Base-by-base conservation (phyloP, 2,113 vertebrate species). In the Nothocercus julius region DNA sequence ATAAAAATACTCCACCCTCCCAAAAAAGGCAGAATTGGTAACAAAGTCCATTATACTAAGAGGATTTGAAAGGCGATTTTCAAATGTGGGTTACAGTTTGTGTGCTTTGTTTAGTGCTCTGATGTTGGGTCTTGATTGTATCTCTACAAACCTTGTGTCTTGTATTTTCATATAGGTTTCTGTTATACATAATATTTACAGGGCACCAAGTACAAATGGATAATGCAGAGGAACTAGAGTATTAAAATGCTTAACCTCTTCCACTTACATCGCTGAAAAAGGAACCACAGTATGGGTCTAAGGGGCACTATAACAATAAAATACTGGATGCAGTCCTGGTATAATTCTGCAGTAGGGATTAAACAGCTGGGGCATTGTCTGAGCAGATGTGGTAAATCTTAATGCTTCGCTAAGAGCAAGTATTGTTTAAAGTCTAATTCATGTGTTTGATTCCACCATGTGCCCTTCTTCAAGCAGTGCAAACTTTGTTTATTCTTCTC, bases 221-320 rank as follows among this genome's bases (percentile, higher is more conserved):
- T 62, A 17, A 49, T 62, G 27, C 1, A 85, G 19, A 81, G 18
- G 12, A 92, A 54, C 32, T 47, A 47, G 58, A 68, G 56, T 75
- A 77, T 85, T 84, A 90, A 85, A 93, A 49, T 67, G 9, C 22
- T 91, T 93, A 89, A 79, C 82, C 38, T 89, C 45, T 85, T 4
- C 25, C 32, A 83, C 63, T 73, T 80, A 28, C 36, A 9, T 36
- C 82, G 13, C 2, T 20, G 25, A 72, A 38, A 82, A 42, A 38
- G 12, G 61, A 91, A 73, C 4, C 59, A 36, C 85, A 54, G 4
- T 54, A 49, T 54, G 28, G 32, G 30, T 61, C 30, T 81, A 81
- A 81, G 24, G 54, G n/a, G 40, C 36, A 70, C 21, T 67, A 27
- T 66, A 62, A 40, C 20, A 77, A 44, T 47, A 95, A 91, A 64